phyloP scores from a whole-genome alignment of 2,888 invertebrate genomes.

The Drosophila subsilvestris region DNA sequence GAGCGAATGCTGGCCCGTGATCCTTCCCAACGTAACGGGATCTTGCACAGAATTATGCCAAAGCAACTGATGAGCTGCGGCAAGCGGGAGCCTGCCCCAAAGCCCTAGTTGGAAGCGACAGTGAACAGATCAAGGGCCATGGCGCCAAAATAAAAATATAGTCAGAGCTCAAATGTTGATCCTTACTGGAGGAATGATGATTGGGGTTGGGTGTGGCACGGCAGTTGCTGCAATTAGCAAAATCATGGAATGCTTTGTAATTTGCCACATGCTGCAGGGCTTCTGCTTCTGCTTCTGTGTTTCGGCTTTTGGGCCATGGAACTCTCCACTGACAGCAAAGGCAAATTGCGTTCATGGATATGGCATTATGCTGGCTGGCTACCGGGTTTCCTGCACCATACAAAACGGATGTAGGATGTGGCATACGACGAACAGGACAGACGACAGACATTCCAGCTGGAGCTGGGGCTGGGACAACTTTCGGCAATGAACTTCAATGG shows the following conservation, averaged over 20 bases:
- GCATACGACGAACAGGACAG: too few species aligned
- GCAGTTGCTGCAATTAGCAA: slow-evolving; percentile 60
- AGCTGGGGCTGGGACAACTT: slow-evolving; percentile 32
- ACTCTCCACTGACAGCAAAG: slow-evolving; percentile 30
- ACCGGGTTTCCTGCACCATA: slow-evolving; percentile 2
- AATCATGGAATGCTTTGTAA: slow-evolving; percentile 64
- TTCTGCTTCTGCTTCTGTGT: slow-evolving; percentile 7
- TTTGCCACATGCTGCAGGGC: slow-evolving; percentile 65
- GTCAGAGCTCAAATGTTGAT: not conserved
- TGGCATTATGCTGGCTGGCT: slow-evolving; percentile 5
- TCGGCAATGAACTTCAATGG: slow-evolving; percentile 74
- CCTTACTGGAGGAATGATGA: not conserved
- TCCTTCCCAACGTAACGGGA: too few species aligned
- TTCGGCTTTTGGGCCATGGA: slow-evolving; percentile 11
- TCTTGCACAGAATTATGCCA: too few species aligned
- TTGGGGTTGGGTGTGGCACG: too few species aligned
- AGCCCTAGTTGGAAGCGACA: too few species aligned
- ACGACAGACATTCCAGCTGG: slow-evolving; percentile 14
- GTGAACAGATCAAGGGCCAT: too few species aligned
- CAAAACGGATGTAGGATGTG: slow-evolving; percentile 9
- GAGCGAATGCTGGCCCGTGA: too few species aligned
- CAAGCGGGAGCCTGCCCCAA: too few species aligned
- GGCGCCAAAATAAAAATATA: too few species aligned
- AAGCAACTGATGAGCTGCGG: too few species aligned
- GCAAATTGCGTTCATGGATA: slow-evolving; percentile 50